Evolutionary conservation across 2,113 vertebrate species (phyloP).

Genomic region (Columba livia): DNA sequence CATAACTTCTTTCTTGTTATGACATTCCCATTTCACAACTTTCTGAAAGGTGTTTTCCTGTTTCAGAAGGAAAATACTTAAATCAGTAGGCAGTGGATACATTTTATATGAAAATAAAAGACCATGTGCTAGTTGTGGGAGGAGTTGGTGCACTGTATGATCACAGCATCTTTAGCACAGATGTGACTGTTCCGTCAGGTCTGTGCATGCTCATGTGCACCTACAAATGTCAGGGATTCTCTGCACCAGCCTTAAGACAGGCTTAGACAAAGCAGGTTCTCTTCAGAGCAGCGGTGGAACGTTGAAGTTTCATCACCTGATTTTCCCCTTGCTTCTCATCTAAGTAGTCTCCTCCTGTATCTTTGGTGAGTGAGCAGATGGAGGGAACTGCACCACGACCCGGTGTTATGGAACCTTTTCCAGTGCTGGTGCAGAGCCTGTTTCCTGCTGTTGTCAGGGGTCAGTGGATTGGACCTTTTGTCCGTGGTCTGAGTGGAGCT

Average conservation of each 20-base stretch:
- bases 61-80: not conserved
- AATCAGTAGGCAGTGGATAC: not conserved
- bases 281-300: too few species aligned
- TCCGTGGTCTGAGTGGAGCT: not conserved
- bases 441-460: not conserved
- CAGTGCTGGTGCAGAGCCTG: not conserved
- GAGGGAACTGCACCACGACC: not conserved
- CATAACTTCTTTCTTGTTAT: not conserved
- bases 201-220: too few species aligned
- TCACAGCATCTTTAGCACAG: too few species aligned
- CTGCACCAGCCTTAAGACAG: too few species aligned
- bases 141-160: too few species aligned
- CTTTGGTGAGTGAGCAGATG: not conserved
- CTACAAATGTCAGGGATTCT: too few species aligned
- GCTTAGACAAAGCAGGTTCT: too few species aligned
- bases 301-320: not conserved
- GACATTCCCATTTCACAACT: not conserved
- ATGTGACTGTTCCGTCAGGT: too few species aligned
- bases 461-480: not conserved
- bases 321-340: not conserved
- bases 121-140: not conserved
- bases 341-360: not conserved
- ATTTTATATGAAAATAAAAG: not conserved
- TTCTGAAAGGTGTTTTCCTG: not conserved
- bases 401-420: not conserved